phyloP scores from a whole-genome alignment of 2,888 invertebrate genomes.

The Orthonevra nobilis region DNA sequence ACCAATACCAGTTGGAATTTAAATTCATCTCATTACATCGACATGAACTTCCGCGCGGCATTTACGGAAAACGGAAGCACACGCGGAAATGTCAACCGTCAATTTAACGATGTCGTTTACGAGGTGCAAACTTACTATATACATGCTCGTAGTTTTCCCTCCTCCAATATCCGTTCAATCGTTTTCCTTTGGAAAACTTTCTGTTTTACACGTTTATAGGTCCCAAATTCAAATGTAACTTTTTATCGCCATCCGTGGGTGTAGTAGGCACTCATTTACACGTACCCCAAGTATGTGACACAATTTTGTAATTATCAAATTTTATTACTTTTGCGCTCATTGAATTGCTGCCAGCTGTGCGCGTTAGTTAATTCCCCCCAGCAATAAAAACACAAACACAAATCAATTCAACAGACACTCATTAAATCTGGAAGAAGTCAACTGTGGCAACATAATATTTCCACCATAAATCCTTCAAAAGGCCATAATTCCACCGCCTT shows the following conservation, averaged over 20 bases:
- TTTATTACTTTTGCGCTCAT: conserved; percentile 4
- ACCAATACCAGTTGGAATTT: conserved; percentile 2
- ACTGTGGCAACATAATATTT: conserved; percentile 17
- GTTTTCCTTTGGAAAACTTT: conserved; percentile 2
- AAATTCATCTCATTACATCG: conserved; percentile 14
- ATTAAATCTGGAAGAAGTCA: conserved; percentile 34
- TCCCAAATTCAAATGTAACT: conserved; percentile 1
- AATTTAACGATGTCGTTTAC: conserved; percentile 41
- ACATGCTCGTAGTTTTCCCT: conserved; percentile 29
- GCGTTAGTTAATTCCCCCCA: conserved; percentile 8
- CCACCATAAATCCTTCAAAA: conserved; percentile 39
- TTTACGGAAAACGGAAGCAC: conserved; percentile 4
- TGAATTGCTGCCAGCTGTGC: background rate
- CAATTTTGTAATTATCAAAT: conserved; percentile 33
- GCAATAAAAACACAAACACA: conserved; percentile 22
- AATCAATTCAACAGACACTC: conserved; percentile 19
- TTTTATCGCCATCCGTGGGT: background rate
- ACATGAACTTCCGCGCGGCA: conserved; percentile 26
- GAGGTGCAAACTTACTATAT: conserved; percentile 50
- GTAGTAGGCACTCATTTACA: background rate
- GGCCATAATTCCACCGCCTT: conserved; percentile 29
- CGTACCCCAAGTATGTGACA: conserved; percentile 21
- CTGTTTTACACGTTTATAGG: conserved; percentile 16
- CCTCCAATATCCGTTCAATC: conserved; percentile 28
- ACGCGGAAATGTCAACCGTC: conserved; percentile 28